Conservation (phyloP, 2,888 invertebrate species). For the Mythimna albipuncta region DNA sequence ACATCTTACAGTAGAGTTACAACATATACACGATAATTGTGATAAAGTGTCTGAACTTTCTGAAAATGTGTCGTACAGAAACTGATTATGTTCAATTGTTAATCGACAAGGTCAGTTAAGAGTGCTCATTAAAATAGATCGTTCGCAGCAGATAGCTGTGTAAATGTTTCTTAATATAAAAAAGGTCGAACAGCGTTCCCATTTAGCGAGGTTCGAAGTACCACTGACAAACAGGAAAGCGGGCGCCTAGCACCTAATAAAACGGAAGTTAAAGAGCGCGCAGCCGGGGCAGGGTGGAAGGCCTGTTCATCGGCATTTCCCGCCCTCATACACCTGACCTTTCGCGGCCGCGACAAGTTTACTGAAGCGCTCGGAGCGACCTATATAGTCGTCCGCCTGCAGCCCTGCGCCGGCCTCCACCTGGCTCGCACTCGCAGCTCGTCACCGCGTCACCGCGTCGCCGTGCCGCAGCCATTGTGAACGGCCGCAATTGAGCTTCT, state of each 20-base stretch:
- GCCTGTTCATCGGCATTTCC: conserved; percentile 86
- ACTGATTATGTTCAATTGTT: conserved; percentile 70
- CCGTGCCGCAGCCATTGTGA: conserved; percentile 76
- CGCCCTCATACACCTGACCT: conserved; percentile 90
- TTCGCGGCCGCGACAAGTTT: conserved; percentile 88
- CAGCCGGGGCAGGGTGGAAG: conserved; percentile 75
- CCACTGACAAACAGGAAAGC: conserved; percentile 76
- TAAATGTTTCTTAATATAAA: conserved; percentile 69
- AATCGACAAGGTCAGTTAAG: conserved; percentile 66
- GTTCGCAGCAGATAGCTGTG: conserved; percentile 65
- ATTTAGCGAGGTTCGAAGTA: conserved; percentile 69
- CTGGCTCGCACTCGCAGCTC: conserved; percentile 57
- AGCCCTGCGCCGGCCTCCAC: conserved; percentile 68
- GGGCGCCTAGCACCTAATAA: conserved; percentile 81
- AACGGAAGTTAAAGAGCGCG: conserved; percentile 84
- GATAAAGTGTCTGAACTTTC: neutral
- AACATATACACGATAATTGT: conserved; percentile 1
- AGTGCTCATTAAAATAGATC: conserved; percentile 80
- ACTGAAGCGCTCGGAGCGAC: conserved; percentile 87
- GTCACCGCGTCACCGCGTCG: conserved; percentile 52
- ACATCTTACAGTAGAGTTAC: neutral
- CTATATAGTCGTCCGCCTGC: conserved; percentile 83
- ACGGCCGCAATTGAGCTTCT: conserved; percentile 82
- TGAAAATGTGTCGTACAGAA: neutral
- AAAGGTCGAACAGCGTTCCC: conserved; percentile 66